Evolutionary conservation across 2,113 vertebrate genomes (phyloP), one percentile per base, ranked within the genome.

Genomic region (Glaucidium brasilianum): DNA sequence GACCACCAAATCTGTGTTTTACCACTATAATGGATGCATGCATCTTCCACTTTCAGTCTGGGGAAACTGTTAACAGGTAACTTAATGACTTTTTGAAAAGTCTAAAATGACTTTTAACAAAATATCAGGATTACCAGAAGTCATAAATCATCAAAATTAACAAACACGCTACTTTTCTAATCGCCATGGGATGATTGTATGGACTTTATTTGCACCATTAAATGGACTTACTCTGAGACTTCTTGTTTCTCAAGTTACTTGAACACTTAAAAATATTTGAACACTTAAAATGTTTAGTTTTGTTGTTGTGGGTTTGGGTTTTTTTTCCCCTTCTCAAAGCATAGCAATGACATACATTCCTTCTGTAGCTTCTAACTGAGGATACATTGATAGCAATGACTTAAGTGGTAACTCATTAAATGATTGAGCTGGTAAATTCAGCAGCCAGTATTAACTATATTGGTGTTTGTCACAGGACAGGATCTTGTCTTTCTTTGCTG

Each of bases 371-470:
- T 67, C 41, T 80, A 15, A 35, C 2, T n/a, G 56, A 45, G 43
- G 49, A 81, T 9, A 11, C 2, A 4, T 17, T 20, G 35, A 11
- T 8, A 27, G 39, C 2, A 5, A 37, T 0, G 0, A 22, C 26
- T 62, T 10, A 9, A 17, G 9, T 4, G 35, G 19, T 47, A 14
- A 10, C 37, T 17, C 45, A 5, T 9, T 32, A 68, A 59, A 50
- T 30, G 45, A 5, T 34, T 34, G 58, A 20, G 11, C 1, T 50
- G 13, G 15, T 29, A 55, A 43, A 52, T 52, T 32, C 15, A 39
- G n/a, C 23, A 14, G 15, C 34, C 32, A 9, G 4, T 12, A 22
- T 30, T 39, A 43, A 21, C 14, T 5, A 29, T 30, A 22, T 10
- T 20, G 29, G 17, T 20, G 13, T 12, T 71, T 52, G 84, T 66